phyloP scores from a whole-genome alignment of 2,797 vertebrate species.

The Leptoclinus maculatus region DNA sequence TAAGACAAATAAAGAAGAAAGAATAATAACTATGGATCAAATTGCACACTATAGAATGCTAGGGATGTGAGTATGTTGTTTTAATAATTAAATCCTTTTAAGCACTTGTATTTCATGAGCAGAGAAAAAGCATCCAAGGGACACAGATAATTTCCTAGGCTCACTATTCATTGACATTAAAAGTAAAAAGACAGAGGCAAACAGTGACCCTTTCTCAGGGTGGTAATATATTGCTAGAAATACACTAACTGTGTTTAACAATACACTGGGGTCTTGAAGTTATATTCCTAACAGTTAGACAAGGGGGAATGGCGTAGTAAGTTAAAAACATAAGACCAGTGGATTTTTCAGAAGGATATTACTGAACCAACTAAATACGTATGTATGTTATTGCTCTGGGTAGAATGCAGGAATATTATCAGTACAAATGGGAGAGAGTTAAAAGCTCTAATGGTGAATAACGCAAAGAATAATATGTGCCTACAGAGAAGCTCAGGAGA shows the following conservation, averaged over 20 bases:
- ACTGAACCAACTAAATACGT: background rate
- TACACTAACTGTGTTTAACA: slow-evolving; percentile 7
- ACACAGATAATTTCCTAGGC: background rate
- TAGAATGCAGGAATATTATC: background rate
- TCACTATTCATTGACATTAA: background rate
- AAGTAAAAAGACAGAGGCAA: background rate
- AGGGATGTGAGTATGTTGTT: background rate
- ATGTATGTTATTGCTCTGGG: background rate
- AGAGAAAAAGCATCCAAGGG: background rate
- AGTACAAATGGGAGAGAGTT: slow-evolving; percentile 5
- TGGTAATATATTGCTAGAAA: slow-evolving; percentile 14
- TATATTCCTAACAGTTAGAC: background rate
- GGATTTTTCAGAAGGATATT: background rate
- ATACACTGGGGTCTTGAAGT: background rate
- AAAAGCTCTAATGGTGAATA: background rate
- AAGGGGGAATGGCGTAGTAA: background rate
- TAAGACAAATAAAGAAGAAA: background rate
- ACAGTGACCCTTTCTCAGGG: background rate
- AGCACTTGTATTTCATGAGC: background rate
- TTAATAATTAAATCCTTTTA: background rate
- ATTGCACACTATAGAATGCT: background rate
- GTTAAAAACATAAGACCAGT: background rate
- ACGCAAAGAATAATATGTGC: background rate
- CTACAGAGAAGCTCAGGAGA: slow-evolving; percentile 1
- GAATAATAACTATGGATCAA: background rate